phyloP scores from a whole-genome alignment of 2,888 invertebrate genomes.

The Amphipoea lucens region DNA sequence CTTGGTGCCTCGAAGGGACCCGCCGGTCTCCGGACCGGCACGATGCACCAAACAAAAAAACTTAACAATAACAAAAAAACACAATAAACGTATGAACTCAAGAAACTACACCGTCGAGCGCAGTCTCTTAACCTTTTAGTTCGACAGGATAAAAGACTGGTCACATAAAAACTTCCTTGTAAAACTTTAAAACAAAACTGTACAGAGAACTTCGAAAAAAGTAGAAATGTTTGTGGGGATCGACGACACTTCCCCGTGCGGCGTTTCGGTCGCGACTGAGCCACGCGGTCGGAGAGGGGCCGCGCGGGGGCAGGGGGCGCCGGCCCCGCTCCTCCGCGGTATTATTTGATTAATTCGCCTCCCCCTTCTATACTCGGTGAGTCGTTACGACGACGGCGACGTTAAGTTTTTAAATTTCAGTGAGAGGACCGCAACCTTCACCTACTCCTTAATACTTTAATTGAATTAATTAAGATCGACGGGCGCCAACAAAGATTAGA shows the following conservation, averaged over 20 bases:
- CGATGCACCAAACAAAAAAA: slow-evolving; percentile 90
- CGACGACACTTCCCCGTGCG: slow-evolving; percentile 87
- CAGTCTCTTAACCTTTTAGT: slow-evolving; percentile 83
- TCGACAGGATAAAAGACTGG: slow-evolving; percentile 81
- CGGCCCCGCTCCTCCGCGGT: slow-evolving; percentile 86
- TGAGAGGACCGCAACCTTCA: slow-evolving; percentile 89
- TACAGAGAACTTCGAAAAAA: slow-evolving; percentile 89
- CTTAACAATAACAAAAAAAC: slow-evolving; percentile 90
- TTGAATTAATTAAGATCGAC: slow-evolving; percentile 88
- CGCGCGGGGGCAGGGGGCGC: slow-evolving; percentile 73
- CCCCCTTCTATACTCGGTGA: slow-evolving; percentile 89
- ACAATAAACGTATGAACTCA: slow-evolving; percentile 87
- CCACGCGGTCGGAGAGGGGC: slow-evolving; percentile 85
- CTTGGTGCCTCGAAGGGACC: slow-evolving; percentile 84
- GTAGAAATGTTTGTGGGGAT: slow-evolving; percentile 85
- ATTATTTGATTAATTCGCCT: slow-evolving; percentile 91
- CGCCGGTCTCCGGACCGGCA: slow-evolving; percentile 87
- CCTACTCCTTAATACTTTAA: slow-evolving; percentile 88
- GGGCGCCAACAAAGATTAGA: slow-evolving; percentile 86
- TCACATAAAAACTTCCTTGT: slow-evolving; percentile 86
- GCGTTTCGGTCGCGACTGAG: slow-evolving; percentile 89
- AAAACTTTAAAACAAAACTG: slow-evolving; percentile 89
- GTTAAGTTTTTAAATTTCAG: slow-evolving; percentile 90
- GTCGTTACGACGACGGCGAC: slow-evolving; percentile 88
- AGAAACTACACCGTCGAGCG: slow-evolving; percentile 84